Evolutionary conservation across 2,797 vertebrate species (phyloP).

Genomic region (Clarias fuscus): DNA sequence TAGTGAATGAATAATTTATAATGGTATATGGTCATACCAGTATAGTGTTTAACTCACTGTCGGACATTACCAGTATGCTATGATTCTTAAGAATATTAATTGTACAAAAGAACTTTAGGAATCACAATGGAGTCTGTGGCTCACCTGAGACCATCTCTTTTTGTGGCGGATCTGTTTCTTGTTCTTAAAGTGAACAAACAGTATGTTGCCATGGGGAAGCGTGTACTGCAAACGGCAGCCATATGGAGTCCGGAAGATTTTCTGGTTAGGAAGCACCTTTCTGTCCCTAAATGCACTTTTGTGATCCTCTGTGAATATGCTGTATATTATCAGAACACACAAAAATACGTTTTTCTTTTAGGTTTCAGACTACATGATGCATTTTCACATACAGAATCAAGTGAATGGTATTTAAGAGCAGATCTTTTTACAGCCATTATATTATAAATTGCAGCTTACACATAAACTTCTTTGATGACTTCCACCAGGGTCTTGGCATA

Average conservation of each 20-base stretch:
- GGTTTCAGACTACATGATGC: too few relatives aligned
- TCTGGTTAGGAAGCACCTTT: slow-evolving; percentile 25
- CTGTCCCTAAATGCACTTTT: slow-evolving; percentile 12
- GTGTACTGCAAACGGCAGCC: slow-evolving; percentile 69
- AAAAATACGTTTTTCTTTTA: neutral
- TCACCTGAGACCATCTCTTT: slow-evolving; percentile 59
- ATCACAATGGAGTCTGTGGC: neutral
- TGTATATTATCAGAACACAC: slow-evolving; percentile 12
- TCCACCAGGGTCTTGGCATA: slow-evolving; percentile 71
- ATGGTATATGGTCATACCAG: neutral
- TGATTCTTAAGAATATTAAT: neutral
- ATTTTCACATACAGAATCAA: neutral
- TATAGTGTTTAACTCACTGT: neutral
- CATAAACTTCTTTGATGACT: slow-evolving; percentile 76
- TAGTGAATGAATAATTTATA: neutral
- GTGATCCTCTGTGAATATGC: slow-evolving; percentile 29
- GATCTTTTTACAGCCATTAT: too few relatives aligned
- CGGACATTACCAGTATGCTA: too few relatives aligned
- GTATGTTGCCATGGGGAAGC: slow-evolving; percentile 69
- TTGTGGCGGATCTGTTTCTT: slow-evolving; percentile 73
- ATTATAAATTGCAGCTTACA: slow-evolving; percentile 57
- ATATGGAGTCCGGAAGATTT: slow-evolving; percentile 64
- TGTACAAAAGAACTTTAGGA: neutral
- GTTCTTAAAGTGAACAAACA: slow-evolving; percentile 73
- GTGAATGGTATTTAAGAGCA: too few relatives aligned